Conservation (phyloP, 1,140 invertebrate genomes). For the Stegodyphus mimosarum region DNA sequence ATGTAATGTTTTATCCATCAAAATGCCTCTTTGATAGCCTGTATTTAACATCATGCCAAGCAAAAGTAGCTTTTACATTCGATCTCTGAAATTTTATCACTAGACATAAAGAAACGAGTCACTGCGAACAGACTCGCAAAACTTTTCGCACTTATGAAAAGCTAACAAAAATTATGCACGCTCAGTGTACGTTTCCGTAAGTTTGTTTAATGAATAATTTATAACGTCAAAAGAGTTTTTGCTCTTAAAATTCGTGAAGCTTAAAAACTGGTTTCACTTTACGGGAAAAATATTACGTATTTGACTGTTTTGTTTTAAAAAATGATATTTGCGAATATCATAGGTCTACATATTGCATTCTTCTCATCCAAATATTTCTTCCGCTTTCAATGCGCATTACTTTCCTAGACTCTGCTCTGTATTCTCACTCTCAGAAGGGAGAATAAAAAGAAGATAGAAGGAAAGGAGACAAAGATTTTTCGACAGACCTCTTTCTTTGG, state of each 20-base stretch:
- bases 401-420: slow-evolving; percentile 27
- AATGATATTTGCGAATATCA: slow-evolving; percentile 43
- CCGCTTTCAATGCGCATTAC: slow-evolving; percentile 46
- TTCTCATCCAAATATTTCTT: slow-evolving; percentile 31
- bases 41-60: too few species aligned
- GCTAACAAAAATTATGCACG: slow-evolving; percentile 46
- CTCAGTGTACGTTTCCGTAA: slow-evolving; percentile 19
- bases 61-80: too few species aligned
- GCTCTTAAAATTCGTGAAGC: slow-evolving; percentile 14
- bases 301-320: slow-evolving; percentile 18
- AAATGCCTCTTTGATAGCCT: too few species aligned
- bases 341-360: slow-evolving; percentile 22
- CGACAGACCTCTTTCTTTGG: not conserved
- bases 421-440: slow-evolving; percentile 15
- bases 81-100: too few species aligned
- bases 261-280: slow-evolving; percentile 38
- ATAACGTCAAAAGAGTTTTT: slow-evolving; percentile 45
- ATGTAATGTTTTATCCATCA: too few species aligned
- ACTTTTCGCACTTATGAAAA: too few species aligned
- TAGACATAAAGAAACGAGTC: too few species aligned
- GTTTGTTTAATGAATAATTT: slow-evolving; percentile 58
- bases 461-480: slow-evolving; percentile 29
- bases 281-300: slow-evolving; percentile 37
- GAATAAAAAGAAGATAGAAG: slow-evolving; percentile 28
- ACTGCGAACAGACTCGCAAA: too few species aligned